phyloP scores from a whole-genome alignment of 2,113 vertebrate species.

The Thryonomys swinderianus region DNA sequence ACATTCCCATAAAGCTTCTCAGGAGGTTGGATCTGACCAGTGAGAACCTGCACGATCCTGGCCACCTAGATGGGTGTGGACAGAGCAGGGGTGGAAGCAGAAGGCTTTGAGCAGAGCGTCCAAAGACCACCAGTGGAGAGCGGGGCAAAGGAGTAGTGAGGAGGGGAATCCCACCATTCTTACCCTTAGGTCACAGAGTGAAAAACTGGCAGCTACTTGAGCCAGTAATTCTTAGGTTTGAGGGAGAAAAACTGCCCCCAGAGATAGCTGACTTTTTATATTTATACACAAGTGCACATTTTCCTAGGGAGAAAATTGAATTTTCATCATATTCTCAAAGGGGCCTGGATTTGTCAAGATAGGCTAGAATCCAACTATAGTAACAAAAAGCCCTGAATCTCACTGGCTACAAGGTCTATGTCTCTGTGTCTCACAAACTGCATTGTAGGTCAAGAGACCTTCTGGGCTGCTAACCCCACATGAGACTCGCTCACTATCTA shows the following conservation, averaged over 20 bases:
- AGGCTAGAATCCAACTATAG: neutral
- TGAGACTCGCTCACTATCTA: neutral
- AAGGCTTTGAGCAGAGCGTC: neutral
- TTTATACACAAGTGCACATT: neutral
- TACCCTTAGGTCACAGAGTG: neutral
- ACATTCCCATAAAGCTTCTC: neutral
- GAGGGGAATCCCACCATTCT: neutral
- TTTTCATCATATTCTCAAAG: conserved; percentile 29
- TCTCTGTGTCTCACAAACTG: neutral
- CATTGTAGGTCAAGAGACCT: neutral
- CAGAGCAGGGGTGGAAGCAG: neutral
- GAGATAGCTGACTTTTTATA: neutral
- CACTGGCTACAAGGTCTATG: neutral
- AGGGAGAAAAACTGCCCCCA: neutral
- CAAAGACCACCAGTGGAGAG: neutral
- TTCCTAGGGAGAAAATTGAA: neutral
- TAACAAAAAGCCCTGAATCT: conserved; percentile 35
- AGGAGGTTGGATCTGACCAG: neutral
- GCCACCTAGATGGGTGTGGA: neutral
- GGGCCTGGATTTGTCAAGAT: neutral
- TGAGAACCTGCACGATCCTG: neutral
- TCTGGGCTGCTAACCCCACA: neutral
- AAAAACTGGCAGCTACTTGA: neutral
- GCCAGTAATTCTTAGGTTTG: neutral
- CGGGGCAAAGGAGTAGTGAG: neutral